Conservation (phyloP, 2,113 vertebrate genomes). For the Gymnorhina tibicen region DNA sequence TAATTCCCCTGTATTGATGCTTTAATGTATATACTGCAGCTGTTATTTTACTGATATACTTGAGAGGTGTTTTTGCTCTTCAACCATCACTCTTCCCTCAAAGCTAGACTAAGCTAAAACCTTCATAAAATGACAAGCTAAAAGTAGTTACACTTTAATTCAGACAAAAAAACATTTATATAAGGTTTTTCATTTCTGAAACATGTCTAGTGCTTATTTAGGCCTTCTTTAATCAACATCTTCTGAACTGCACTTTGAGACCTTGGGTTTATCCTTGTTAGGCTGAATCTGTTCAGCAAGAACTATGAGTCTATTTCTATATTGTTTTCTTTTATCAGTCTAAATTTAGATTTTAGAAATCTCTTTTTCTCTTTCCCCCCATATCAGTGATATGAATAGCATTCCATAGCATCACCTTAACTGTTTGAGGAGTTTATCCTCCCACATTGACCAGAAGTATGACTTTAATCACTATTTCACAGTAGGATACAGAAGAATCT, state of each 20-base stretch:
- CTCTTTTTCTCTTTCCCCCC: not conserved
- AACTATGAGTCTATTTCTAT: rapidly evolving
- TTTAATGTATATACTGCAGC: not conserved
- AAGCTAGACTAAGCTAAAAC: not conserved
- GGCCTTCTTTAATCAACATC: not conserved
- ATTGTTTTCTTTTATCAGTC: not conserved
- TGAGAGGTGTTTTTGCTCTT: not conserved
- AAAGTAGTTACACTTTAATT: not conserved
- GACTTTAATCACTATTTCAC: not conserved
- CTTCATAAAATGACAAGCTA: not conserved
- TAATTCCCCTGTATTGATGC: not conserved
- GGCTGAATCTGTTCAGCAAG: not conserved
- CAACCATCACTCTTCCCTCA: not conserved
- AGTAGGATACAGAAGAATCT: not conserved
- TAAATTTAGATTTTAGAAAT: not conserved
- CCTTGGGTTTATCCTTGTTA: not conserved
- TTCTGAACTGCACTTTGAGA: not conserved
- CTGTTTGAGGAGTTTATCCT: not conserved
- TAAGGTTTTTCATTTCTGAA: not conserved
- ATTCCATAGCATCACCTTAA: not conserved
- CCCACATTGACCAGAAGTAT: not conserved
- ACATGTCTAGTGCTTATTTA: not conserved
- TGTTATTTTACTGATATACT: not conserved
- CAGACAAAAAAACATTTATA: not conserved
- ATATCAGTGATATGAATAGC: not conserved